Percentiles rank a stretch among this genome's conserved stretches.
Evolutionary conservation across 1,140 invertebrate genomes (phyloP).

Genomic region (Danaus plexippus): DNA sequence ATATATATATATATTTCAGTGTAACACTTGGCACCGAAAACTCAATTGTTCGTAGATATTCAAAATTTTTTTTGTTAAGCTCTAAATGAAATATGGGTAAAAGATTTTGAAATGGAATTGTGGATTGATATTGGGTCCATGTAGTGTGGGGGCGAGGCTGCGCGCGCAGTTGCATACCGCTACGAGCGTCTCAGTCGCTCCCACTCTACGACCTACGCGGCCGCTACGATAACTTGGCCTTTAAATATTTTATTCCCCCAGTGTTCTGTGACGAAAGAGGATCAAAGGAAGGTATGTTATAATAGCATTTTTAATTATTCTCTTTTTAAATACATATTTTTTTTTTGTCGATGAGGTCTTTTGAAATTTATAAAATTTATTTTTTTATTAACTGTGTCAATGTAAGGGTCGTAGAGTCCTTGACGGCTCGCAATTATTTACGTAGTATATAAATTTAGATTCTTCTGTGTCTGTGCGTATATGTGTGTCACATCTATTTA

Average conservation of each 20-base stretch:
- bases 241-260: constrained; percentile 27
- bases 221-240: constrained; percentile 55
- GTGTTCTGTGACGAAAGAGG: constrained; percentile 33
- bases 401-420: too few relatives aligned
- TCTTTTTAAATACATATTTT: constrained; percentile 1
- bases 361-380: constrained; percentile 2
- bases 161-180: constrained; percentile 53
- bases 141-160: constrained; percentile 59
- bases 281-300: constrained; percentile 22
- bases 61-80: constrained; percentile 2
- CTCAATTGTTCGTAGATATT: too few relatives aligned
- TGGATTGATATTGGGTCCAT: constrained; percentile 64
- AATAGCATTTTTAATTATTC: not conserved
- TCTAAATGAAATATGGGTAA: constrained; percentile 39
- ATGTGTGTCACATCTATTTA: too few relatives aligned
- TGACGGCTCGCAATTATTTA: too few relatives aligned
- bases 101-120: constrained; percentile 49
- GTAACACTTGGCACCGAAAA: too few relatives aligned
- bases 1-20: too few relatives aligned
- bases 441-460: too few relatives aligned
- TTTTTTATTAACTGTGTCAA: too few relatives aligned
- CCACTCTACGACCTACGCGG: constrained; percentile 44
- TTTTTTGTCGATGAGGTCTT: not conserved
- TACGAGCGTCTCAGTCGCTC: constrained; percentile 55
- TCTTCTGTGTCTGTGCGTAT: too few relatives aligned